These are phyloP conservation scores for Barypeithes pellucidus DNA, from an alignment of 2,888 invertebrate species.

Conservation along the genomic window DNA sequence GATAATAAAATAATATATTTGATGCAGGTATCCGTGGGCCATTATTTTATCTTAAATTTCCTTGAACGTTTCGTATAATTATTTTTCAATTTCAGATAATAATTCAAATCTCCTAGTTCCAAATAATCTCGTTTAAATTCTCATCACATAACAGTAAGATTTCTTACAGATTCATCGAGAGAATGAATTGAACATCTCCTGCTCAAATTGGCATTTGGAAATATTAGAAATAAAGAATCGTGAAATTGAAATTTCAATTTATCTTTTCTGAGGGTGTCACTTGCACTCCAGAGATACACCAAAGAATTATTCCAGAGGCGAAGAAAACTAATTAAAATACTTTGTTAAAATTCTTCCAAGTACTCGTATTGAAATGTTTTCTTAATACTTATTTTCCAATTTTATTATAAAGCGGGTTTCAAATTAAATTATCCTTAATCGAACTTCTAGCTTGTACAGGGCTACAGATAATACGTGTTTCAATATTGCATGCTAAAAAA, in stretches of 20 bases:
- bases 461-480: no score
- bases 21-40: no score
- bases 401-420: not conserved
- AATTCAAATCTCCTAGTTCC: no score
- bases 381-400: conserved; percentile 3
- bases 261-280: conserved; percentile 48
- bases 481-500: no score
- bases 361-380: conserved; percentile 42
- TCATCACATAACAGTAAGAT: not conserved
- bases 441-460: no score
- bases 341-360: conserved; percentile 50
- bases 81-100: no score
- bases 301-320: conserved; percentile 50
- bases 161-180: not conserved
- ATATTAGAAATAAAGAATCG: conserved; percentile 45
- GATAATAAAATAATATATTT: no score
- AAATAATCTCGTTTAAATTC: not conserved
- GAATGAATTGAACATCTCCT: not conserved
- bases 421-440: no score
- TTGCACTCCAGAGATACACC: conserved; percentile 39
- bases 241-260: conserved; percentile 50
- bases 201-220: conserved; percentile 27
- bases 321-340: conserved; percentile 51
- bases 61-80: no score
- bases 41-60: no score